phyloP scores from a whole-genome alignment of 2,113 vertebrate genomes.

The Picathartes gymnocephalus region DNA sequence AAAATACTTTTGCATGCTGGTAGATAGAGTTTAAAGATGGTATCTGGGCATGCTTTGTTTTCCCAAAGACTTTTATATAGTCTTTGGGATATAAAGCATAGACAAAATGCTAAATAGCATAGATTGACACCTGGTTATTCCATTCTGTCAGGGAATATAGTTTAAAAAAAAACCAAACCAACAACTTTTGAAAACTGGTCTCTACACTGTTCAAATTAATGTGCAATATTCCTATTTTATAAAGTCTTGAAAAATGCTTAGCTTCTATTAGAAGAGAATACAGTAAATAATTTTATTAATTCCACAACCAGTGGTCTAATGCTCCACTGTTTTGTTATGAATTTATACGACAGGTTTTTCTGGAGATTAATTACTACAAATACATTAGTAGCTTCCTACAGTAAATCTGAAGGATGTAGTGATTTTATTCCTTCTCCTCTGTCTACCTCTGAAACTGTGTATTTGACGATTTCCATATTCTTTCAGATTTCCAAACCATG shows the following conservation, averaged over 20 bases:
- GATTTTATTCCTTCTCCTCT: background rate
- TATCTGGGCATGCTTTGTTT: background rate
- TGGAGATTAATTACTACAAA: background rate
- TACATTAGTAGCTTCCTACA: background rate
- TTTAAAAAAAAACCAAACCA: background rate
- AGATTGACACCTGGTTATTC: background rate
- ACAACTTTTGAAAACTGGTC: background rate
- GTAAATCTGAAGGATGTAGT: background rate
- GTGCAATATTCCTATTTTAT: background rate
- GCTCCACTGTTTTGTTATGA: background rate
- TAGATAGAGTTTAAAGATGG: background rate
- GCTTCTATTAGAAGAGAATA: background rate
- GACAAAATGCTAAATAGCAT: background rate
- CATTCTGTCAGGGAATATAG: background rate
- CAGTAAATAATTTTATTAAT: background rate
- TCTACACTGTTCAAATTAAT: background rate
- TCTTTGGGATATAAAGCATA: background rate
- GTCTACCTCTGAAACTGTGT: background rate
- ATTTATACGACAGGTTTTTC: background rate
- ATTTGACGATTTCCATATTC: background rate
- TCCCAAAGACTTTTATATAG: background rate
- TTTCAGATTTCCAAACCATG: background rate
- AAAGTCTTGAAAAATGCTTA: background rate
- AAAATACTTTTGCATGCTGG: background rate
- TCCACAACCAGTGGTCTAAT: background rate